These are phyloP conservation scores for Conus betulinus DNA, from an alignment of 1,140 invertebrate genomes.

Conservation along the genomic window DNA sequence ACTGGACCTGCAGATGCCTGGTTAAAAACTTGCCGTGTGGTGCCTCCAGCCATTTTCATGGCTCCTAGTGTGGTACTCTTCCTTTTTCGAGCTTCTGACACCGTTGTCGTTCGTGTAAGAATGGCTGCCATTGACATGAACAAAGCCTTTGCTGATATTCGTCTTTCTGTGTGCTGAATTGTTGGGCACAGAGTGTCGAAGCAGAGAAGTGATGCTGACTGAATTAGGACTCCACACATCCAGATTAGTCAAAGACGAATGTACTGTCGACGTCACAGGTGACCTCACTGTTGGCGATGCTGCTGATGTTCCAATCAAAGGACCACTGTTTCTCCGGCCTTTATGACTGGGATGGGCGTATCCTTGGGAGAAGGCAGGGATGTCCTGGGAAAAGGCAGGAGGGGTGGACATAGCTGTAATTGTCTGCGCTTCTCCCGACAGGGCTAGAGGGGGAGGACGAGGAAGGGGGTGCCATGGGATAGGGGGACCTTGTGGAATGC, in stretches of 20 bases:
- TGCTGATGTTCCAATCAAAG: background rate
- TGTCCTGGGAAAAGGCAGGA: background rate
- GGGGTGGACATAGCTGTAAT: background rate
- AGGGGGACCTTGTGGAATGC: background rate
- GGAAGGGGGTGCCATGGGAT: background rate
- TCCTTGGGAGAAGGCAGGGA: background rate
- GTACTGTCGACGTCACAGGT: background rate
- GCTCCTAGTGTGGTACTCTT: background rate
- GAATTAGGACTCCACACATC: constrained; percentile 31
- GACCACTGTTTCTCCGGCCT: background rate
- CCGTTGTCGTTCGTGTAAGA: background rate
- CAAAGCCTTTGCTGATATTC: background rate
- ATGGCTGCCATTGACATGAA: background rate
- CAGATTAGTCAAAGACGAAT: constrained; percentile 17
- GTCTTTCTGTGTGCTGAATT: background rate
- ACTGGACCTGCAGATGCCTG: background rate
- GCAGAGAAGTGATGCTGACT: constrained; percentile 29
- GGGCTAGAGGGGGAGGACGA: background rate
- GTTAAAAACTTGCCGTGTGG: background rate
- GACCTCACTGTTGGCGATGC: background rate
- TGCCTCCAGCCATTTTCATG: background rate
- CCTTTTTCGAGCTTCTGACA: background rate
- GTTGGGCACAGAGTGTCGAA: background rate
- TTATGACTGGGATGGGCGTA: background rate
- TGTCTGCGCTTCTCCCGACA: background rate